phyloP scores from a whole-genome alignment of 2,888 invertebrate genomes.

The Venusia cambrica region DNA sequence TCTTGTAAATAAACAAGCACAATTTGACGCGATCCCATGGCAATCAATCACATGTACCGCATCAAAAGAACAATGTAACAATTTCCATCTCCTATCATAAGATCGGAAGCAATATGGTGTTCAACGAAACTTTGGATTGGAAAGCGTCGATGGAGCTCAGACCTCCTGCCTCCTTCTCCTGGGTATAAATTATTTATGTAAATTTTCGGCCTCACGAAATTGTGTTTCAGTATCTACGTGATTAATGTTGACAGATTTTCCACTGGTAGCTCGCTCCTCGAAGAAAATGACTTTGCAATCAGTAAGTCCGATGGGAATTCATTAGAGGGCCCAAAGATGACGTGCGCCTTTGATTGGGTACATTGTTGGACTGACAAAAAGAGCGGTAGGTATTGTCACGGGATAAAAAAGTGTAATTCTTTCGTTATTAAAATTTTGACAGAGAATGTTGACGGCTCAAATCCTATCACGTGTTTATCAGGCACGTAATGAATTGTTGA shows the following conservation, averaged over 20 bases:
- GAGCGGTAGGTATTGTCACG: constrained; percentile 34
- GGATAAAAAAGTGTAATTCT: constrained; percentile 26
- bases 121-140: constrained; percentile 50
- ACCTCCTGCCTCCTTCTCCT: constrained; percentile 53
- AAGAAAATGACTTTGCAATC: constrained; percentile 68
- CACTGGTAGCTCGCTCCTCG: constrained; percentile 62
- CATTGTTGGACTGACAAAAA: constrained; percentile 47
- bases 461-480: constrained; percentile 45
- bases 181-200: constrained; percentile 78
- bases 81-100: constrained; percentile 34
- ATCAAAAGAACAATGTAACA: constrained; percentile 28
- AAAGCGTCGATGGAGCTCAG: constrained; percentile 39
- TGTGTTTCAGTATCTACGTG: constrained; percentile 72
- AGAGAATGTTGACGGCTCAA: constrained; percentile 39
- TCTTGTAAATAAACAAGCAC: constrained; percentile 23
- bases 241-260: constrained; percentile 76
- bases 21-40: constrained; percentile 19
- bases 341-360: constrained; percentile 47
- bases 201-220: constrained; percentile 72
- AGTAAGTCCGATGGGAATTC: constrained; percentile 67
- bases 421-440: constrained; percentile 25
- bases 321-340: constrained; percentile 51
- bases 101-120: constrained; percentile 44
- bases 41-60: constrained; percentile 27
- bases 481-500: constrained; percentile 53